Conservation (phyloP, 2,888 invertebrate genomes). For the Catocala nupta region DNA sequence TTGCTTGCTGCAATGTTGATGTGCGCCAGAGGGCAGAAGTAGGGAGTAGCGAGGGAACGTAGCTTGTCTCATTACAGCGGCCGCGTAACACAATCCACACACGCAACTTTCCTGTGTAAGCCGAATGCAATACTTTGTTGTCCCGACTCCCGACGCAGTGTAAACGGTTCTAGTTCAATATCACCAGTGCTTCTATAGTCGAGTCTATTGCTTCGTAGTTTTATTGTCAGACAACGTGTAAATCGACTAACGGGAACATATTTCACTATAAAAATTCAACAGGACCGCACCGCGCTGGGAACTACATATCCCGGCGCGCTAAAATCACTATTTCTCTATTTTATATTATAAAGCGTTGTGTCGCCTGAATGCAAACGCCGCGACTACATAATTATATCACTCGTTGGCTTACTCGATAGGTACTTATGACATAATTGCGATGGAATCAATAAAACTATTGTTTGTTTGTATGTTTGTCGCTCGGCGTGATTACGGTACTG, state of each 20-base stretch:
- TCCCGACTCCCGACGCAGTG: conserved; percentile 35
- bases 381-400: conserved; percentile 65
- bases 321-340: conserved; percentile 46
- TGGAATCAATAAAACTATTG: conserved; percentile 82
- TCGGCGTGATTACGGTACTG: conserved; percentile 72
- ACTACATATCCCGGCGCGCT: conserved; percentile 32
- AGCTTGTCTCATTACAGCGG: conserved; percentile 19
- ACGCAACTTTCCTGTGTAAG: conserved; percentile 32
- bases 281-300: conserved; percentile 2
- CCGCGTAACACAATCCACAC: conserved; percentile 49
- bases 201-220: conserved; percentile 25
- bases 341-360: conserved; percentile 40
- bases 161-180: conserved; percentile 26
- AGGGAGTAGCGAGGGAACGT: too few relatives aligned
- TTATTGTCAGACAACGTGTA: conserved; percentile 47
- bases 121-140: conserved; percentile 47
- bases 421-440: conserved; percentile 78
- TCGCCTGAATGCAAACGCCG: conserved; percentile 71
- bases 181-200: conserved; percentile 25
- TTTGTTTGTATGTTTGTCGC: conserved; percentile 66
- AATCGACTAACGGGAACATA: conserved; percentile 43
- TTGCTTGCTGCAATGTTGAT: background rate
- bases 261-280: conserved; percentile 40
- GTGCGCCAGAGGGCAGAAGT: background rate
- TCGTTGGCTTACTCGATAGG: conserved; percentile 73